Percentiles rank a stretch among this genome's conserved stretches.
These are phyloP conservation scores for Hydrozoanthus gracilis DNA, from an alignment of 92 coral and sea anemone genomes.

Conservation along the genomic window DNA sequence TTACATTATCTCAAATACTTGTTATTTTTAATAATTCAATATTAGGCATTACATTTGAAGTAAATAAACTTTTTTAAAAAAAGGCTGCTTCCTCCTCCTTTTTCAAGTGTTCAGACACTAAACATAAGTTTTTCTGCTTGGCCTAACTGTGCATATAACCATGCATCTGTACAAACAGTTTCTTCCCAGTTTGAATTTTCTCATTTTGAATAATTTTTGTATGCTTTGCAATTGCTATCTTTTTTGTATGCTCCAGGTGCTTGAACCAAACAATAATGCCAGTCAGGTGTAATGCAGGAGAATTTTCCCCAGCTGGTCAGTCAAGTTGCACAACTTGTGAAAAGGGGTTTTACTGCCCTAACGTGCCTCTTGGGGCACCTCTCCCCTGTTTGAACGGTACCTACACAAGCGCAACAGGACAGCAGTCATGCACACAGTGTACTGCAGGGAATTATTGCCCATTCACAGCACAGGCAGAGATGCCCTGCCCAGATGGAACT, in stretches of 20 bases:
- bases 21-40: too few species aligned
- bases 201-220: background rate
- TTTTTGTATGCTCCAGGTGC: conserved; percentile 66
- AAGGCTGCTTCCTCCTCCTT: too few species aligned
- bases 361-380: conserved; percentile 65
- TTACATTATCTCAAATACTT: too few species aligned
- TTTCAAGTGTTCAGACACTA: too few species aligned
- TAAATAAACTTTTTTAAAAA: too few species aligned
- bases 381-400: conserved; percentile 86
- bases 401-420: conserved; percentile 65
- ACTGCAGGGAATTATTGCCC: conserved; percentile 86
- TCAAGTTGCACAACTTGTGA: conserved; percentile 67
- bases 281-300: conserved; percentile 77
- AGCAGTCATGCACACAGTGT: conserved; percentile 73
- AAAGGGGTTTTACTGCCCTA: conserved; percentile 83
- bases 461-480: conserved; percentile 66
- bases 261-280: conserved; percentile 73
- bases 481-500: conserved; percentile 76
- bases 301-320: conserved; percentile 82
- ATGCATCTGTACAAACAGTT: too few species aligned
- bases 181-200: background rate
- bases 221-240: background rate
- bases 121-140: too few species aligned
- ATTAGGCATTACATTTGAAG: too few species aligned
- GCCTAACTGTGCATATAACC: too few species aligned